These are phyloP conservation scores for Myxocyprinus asiaticus DNA, from an alignment of 2,113 vertebrate genomes.

Conservation along the genomic window DNA sequence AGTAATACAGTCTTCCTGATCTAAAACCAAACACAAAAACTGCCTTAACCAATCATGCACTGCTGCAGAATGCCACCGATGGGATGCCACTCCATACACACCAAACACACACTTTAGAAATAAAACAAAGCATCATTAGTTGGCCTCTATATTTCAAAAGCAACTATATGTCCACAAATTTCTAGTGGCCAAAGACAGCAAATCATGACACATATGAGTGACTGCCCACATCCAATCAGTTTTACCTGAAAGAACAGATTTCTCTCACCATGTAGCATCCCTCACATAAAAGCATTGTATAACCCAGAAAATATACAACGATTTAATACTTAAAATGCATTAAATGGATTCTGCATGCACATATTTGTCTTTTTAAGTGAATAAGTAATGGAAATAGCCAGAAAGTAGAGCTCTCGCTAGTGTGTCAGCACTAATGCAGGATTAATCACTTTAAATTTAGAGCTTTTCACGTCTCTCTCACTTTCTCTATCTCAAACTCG, in stretches of 20 bases:
- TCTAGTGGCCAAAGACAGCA: neutral
- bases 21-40: neutral
- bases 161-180: neutral
- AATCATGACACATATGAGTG: neutral
- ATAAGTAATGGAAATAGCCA: neutral
- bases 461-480: neutral
- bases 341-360: neutral
- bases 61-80: no score
- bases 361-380: neutral
- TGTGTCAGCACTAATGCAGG: neutral
- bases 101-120: no score
- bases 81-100: no score
- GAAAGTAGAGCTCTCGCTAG: no score
- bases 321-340: neutral
- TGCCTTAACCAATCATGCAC: no score
- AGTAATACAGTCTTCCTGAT: neutral
- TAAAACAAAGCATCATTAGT: neutral
- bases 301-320: neutral
- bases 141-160: neutral
- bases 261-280: neutral
- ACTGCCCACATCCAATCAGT: slow-evolving; percentile 17
- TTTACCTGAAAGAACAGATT: slow-evolving; percentile 29
- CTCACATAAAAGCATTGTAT: slow-evolving; percentile 3
- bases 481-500: neutral
- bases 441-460: slow-evolving; percentile 23